Evolutionary conservation across 2,113 vertebrate species (phyloP), one percentile per base, ranked within the genome.

Genomic region (Hyaena hyaena): DNA sequence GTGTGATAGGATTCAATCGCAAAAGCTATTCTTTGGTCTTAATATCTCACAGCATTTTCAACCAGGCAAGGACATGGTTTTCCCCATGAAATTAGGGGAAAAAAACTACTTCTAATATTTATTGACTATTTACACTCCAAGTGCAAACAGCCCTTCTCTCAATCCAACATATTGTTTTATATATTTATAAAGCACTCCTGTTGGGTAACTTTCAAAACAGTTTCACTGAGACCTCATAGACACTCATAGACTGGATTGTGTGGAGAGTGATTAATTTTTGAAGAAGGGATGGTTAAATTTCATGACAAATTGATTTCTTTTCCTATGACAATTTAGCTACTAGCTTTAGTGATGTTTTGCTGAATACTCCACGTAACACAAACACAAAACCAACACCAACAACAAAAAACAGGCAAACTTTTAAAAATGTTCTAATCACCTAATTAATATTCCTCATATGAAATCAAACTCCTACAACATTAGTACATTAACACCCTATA

Each of bases 21-120:
- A 89, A 82, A 81, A 96, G 35, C 33, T 86, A 82, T 93, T 82
- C 53, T 94, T 97, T 80, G 35, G 21, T 74, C n/a, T 77, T 77
- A 85, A 65, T 76, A 88, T 95, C n/a, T 85, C 66, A 88, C 14
- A 69, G 39, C 23, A 88, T 84, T 93, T 88, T 89, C 39, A 93
- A 43, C n/a, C 26, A 93, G 3, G 9, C 24, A 71, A 92, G 15
- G n/a, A 66, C 6, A 65, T 48, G 31, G 24, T 50, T 33, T 77
- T 92, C 3, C 14, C 26, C 45, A 89, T 12, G 14, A 95, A 92
- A 74, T 33, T 39, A 24, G 10, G 4, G 68, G 79, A 77, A 65
- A 61, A 35, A 65, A 69, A 39, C 3, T 10, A 9, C 7, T 68
- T 55, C 17, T 9, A 63, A 66, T 39, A 66, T 68, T 50, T 83